Evolutionary conservation across 2,113 vertebrate species (phyloP), one percentile per base, ranked within the genome.

Genomic region (Stomatorhinus ivindoensis): DNA sequence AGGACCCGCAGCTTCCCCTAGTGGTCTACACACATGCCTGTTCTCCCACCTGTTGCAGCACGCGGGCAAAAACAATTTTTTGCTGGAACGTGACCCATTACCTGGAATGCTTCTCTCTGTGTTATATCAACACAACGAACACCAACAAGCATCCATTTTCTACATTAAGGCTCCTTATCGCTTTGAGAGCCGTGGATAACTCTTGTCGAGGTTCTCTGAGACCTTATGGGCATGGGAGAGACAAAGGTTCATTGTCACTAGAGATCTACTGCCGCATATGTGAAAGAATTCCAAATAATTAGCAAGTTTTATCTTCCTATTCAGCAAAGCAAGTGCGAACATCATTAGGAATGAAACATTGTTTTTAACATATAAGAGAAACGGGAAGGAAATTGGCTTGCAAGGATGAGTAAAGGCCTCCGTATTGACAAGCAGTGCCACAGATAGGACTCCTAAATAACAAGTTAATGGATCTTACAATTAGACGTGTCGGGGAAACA

Each of bases 401-500:
- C 35, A 5, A 35, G 19, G 51, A 90, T 90, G 86, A 88, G 48
- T 82, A 61, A 58, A 83, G 65, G 31, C 65, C 48, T 39, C 44
- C 11, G 87, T 94, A 94, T 95, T 94, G 94, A 94, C 93, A 91
- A 90, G 87, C 89, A 91, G 89, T 73, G 93, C 92, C 91, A 94
- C 92, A 93, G 90, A 92, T 21, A 88, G 90, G 91, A 92, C 92
- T 93, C 92, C 89, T 91, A 92, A 94, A 95, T 94, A 93, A 95
- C 91, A 93, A 91, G 55, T 91, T 92, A 93, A 94, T 95, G 91
- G 93, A 95, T 95, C 93, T 93, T 93, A 94, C 94, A 92, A 91
- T 90, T 94, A 94, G 92, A 92, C 91, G 87, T 88, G 93, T 95
- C 94, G 93, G 51, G 92, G 92, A 93, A 91, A 73, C n/a, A 73